phyloP scores from a whole-genome alignment of 2,888 invertebrate genomes.

The Hypsopygia costalis region DNA sequence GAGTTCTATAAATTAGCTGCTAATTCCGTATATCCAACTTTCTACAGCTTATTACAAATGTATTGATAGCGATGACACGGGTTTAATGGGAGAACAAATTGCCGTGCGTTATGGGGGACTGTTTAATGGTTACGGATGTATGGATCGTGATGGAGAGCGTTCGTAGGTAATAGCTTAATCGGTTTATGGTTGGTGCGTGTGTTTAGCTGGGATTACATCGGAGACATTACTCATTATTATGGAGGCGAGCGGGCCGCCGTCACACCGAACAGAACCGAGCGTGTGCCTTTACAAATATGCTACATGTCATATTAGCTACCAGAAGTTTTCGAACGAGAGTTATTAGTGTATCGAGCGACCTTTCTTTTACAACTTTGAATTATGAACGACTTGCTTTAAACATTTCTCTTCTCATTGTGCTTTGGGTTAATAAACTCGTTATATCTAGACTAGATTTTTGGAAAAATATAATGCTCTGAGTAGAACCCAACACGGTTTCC shows the following conservation, averaged over 20 bases:
- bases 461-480: too few relatives aligned
- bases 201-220: conserved; percentile 7
- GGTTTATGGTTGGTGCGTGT: conserved; percentile 10
- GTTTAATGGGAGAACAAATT: conserved; percentile 11
- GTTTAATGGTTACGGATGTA: conserved; percentile 5
- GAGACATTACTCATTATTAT: conserved; percentile 11
- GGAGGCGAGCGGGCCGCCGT: conserved; percentile 1
- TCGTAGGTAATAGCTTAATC: conserved; percentile 16
- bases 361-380: too few relatives aligned
- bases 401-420: too few relatives aligned
- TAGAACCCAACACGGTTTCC: too few relatives aligned
- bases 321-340: too few relatives aligned
- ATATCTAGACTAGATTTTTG: too few relatives aligned
- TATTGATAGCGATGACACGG: conserved; percentile 3
- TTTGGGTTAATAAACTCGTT: too few relatives aligned
- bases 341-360: too few relatives aligned
- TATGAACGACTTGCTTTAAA: too few relatives aligned
- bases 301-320: too few relatives aligned
- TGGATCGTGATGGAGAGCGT: neutral
- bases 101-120: neutral
- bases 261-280: conserved; percentile 7
- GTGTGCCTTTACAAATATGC: too few relatives aligned
- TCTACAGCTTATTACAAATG: neutral
- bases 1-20: conserved; percentile 2
- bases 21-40: neutral